phyloP scores from a whole-genome alignment of 2,888 invertebrate species.

The Pollenia amentaria region DNA sequence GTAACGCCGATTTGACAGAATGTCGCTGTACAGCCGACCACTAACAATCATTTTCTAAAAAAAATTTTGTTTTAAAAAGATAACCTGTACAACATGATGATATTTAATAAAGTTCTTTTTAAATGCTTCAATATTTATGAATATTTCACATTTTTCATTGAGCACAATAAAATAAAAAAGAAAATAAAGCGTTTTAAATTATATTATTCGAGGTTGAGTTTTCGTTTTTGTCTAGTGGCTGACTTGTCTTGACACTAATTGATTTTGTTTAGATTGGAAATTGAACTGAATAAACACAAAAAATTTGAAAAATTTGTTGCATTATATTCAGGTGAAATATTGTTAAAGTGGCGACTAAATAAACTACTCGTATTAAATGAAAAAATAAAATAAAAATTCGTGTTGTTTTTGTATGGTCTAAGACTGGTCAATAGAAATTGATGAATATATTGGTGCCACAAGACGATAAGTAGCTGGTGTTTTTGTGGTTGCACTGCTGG shows the following conservation, averaged over 20 bases:
- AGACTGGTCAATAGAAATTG: conserved; percentile 24
- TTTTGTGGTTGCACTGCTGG: conserved; percentile 18
- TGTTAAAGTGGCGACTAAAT: conserved; percentile 55
- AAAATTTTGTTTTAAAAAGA: conserved; percentile 15
- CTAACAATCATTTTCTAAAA: not conserved
- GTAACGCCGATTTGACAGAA: not conserved
- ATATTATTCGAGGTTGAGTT: conserved; percentile 50
- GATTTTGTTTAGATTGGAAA: conserved; percentile 59
- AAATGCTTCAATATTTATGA: conserved; percentile 48
- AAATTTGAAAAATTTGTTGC: conserved; percentile 34
- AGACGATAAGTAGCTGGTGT: not conserved
- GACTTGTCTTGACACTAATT: conserved; percentile 55
- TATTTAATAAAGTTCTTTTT: conserved; percentile 64
- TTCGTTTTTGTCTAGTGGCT: conserved; percentile 9
- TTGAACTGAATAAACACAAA: conserved; percentile 24
- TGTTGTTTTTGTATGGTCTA: too few species aligned
- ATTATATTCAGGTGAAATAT: conserved; percentile 54
- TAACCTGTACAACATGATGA: conserved; percentile 41
- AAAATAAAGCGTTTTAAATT: conserved; percentile 15
- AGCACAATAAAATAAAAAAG: not conserved
- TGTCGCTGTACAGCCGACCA: not conserved
- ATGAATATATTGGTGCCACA: conserved; percentile 39
- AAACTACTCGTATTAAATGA: not conserved
- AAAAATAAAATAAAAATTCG: not conserved
- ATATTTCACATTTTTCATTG: conserved; percentile 47